Evolutionary conservation across 2,797 vertebrate species (phyloP).

Genomic region (Scyliorhinus canicula): DNA sequence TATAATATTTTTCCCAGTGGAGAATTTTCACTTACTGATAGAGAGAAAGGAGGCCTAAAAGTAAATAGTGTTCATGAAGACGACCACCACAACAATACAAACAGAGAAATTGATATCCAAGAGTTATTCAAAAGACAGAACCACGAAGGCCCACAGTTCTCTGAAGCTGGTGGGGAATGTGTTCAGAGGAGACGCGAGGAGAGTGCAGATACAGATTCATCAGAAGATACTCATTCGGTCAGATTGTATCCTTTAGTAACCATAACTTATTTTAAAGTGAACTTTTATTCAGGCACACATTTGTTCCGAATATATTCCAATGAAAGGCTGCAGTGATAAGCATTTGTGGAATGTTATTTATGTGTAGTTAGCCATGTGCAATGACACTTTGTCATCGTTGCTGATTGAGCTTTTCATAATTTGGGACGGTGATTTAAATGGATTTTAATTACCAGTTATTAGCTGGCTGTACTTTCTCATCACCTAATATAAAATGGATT

Average conservation of each 20-base stretch:
- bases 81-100: neutral
- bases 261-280: neutral
- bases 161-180: neutral
- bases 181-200: neutral
- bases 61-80: neutral
- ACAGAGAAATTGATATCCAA: neutral
- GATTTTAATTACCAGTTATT: no score
- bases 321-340: neutral
- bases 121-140: neutral
- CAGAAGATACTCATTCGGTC: neutral
- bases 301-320: neutral
- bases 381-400: neutral
- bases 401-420: neutral
- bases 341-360: neutral
- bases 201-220: neutral
- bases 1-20: neutral
- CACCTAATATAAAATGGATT: neutral
- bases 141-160: neutral
- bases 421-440: no score
- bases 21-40: neutral
- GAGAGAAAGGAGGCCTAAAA: neutral
- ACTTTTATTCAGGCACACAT: neutral
- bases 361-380: neutral
- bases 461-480: neutral
- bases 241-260: conserved; percentile 27